These are phyloP conservation scores for Mionectes olivaceus DNA, from an alignment of 2,797 vertebrate species.

Conservation along the genomic window DNA sequence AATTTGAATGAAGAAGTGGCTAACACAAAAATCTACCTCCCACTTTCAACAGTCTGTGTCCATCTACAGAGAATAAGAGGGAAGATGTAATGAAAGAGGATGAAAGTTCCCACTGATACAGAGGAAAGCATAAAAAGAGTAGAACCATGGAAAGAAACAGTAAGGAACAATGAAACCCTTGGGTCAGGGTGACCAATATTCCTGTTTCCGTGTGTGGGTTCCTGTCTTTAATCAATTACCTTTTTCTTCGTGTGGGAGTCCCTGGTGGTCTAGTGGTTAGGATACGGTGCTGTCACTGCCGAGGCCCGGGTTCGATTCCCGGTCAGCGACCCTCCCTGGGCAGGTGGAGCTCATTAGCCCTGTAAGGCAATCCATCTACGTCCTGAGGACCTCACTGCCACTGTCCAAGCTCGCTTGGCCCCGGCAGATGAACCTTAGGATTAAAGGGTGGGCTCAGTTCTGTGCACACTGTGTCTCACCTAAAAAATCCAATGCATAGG, in stretches of 20 bases:
- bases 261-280: too few species aligned
- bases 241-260: neutral
- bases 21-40: neutral
- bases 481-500: too few species aligned
- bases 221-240: neutral
- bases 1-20: conserved; percentile 27
- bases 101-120: neutral
- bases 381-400: too few species aligned
- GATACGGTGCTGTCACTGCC: too few species aligned
- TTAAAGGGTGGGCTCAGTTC: too few species aligned
- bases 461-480: too few species aligned
- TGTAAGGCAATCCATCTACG: too few species aligned
- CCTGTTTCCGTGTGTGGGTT: neutral
- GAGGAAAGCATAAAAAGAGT: neutral
- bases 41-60: neutral
- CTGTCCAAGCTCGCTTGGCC: too few species aligned
- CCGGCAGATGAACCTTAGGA: too few species aligned
- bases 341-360: too few species aligned
- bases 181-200: neutral
- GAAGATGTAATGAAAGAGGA: neutral
- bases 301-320: too few species aligned
- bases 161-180: neutral
- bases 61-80: neutral
- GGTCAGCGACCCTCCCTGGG: too few species aligned
- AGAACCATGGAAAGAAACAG: neutral